These are phyloP conservation scores for Leptopterna dolabrata DNA, from an alignment of 2,888 invertebrate species.

Conservation along the genomic window DNA sequence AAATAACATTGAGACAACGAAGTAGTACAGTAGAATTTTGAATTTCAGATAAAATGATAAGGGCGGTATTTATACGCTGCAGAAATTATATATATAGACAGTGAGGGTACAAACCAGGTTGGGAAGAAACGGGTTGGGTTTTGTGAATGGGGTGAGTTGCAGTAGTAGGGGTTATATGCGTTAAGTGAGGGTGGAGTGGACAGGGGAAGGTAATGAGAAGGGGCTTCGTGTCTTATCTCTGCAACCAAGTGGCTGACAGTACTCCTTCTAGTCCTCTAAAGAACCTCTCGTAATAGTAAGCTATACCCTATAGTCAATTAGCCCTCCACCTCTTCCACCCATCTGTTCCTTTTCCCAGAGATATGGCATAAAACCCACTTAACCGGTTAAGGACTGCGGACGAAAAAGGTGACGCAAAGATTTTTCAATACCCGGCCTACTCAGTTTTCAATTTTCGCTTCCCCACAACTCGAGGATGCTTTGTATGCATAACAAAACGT, in stretches of 20 bases:
- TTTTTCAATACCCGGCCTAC: not conserved
- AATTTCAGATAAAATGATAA: too few relatives aligned
- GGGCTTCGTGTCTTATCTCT: conserved; percentile 39
- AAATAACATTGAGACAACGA: too few relatives aligned
- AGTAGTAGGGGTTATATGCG: not conserved
- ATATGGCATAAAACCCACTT: not conserved
- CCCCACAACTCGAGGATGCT: too few relatives aligned
- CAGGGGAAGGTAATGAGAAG: conserved; percentile 27
- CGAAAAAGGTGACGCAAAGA: not conserved
- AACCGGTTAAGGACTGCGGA: not conserved
- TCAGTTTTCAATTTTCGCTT: not conserved
- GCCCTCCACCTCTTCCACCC: not conserved
- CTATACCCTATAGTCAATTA: conserved; percentile 39
- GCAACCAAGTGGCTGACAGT: conserved; percentile 39
- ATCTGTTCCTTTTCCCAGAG: not conserved
- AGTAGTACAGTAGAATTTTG: too few relatives aligned
- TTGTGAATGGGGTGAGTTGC: not conserved
- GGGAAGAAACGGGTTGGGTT: not conserved
- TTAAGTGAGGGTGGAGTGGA: not conserved
- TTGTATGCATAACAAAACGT: too few relatives aligned
- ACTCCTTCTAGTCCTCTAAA: conserved; percentile 34
- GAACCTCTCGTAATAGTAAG: conserved; percentile 45
- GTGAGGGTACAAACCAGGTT: not conserved
- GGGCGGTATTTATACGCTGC: too few relatives aligned
- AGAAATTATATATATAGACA: too few relatives aligned